These are phyloP conservation scores for Denticeps clupeoides DNA, from an alignment of 2,797 vertebrate species.

Conservation along the genomic window DNA sequence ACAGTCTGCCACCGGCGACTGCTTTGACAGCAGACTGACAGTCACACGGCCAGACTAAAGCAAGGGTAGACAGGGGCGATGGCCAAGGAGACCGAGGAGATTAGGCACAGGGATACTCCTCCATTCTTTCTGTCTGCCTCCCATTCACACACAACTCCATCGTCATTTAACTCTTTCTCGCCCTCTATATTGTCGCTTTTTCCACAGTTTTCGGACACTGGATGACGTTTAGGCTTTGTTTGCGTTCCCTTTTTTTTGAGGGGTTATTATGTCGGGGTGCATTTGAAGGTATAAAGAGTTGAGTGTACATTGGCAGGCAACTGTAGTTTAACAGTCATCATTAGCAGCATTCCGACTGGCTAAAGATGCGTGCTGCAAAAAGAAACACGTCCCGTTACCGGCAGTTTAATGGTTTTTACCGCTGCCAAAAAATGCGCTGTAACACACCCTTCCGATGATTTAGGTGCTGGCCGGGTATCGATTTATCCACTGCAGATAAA, in stretches of 20 bases:
- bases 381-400: neutral
- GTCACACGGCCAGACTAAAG: neutral
- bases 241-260: too few species aligned
- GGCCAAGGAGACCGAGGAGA: too few species aligned
- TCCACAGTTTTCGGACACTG: too few species aligned
- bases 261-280: too few species aligned
- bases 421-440: constrained; percentile 25
- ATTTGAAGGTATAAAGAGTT: too few species aligned
- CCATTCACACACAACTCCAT: too few species aligned
- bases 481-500: constrained; percentile 54
- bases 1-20: constrained; percentile 1
- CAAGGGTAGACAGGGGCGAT: neutral
- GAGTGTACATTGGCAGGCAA: constrained; percentile 17
- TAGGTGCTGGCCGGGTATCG: constrained; percentile 48
- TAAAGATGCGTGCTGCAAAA: constrained; percentile 9
- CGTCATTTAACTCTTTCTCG: too few species aligned
- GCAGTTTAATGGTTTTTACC: constrained; percentile 13
- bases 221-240: too few species aligned
- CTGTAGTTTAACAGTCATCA: constrained; percentile 28
- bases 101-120: too few species aligned
- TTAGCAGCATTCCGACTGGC: constrained; percentile 23
- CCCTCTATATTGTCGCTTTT: too few species aligned
- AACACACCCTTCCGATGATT: constrained; percentile 39
- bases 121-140: too few species aligned
- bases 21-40: neutral